Base-by-base conservation (phyloP, 2,888 invertebrate genomes). In the Micropterix aruncella region DNA sequence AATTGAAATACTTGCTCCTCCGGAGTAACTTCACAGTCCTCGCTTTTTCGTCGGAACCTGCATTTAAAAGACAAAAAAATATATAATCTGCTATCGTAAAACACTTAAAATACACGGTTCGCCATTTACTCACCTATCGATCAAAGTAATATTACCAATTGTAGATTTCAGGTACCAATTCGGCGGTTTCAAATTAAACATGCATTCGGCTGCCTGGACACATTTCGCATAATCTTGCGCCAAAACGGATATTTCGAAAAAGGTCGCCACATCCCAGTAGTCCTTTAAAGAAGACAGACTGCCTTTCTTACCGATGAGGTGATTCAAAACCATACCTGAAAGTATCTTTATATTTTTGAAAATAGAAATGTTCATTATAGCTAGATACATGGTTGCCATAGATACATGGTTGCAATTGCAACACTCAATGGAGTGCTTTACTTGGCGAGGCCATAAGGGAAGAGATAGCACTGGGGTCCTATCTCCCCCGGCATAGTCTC, bases 191-290 rank as follows among this genome's bases (percentile, higher is more conserved):
- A 91, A 60, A 61, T 84, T 87, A 55, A 90, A 91, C 91, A 91
- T 91, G 58, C 87, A 89, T 60, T 90, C 88, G 0, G 97, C 94
- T 12, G 97, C 97, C 66, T 94, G 93, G 53, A 93, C 87, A 0
- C 97, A 96, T 65, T 97, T 97, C 12, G 83, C 78, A 60, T 95
- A 97, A 62, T 99, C 95, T 63, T 96, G 93, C 2, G 95, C 95
- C 19, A 99, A 70, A 0, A 99, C 96, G 40, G 94, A 94, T 52
- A 97, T 96, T 68, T 96, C 96, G 63, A 97, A 96, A 73, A 93
- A 99, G 2, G 93, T 96, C 0, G 96, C 96, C 12, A 99, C 96
- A 62, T 96, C 96, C 99, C 99, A 99, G 60, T 99, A 99, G 60
- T 99, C 96, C 53, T 85, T 86, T 16, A 99, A 70, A 1, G 91